Base-by-base conservation (phyloP, 2,888 invertebrate genomes). In the Physocephala rufipes region DNA sequence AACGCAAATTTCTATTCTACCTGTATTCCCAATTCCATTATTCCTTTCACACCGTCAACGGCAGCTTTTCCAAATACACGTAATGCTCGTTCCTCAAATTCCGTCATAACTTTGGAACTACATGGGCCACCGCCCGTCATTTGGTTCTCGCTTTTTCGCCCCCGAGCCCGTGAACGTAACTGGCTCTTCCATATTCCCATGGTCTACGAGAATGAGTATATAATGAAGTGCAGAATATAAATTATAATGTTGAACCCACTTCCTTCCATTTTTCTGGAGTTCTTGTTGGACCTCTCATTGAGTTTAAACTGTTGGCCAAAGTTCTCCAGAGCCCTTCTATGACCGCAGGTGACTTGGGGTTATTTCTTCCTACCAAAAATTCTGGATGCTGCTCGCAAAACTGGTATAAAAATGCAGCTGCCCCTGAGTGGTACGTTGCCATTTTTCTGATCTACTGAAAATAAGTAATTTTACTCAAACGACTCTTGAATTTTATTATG, bases 201-300 rank as follows among this genome's bases (percentile, higher is more conserved):
- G 15, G 49, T 49, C 49, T 49, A n/a, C 16, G 12, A 49, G 16
- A 49, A 15, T 15, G 5, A 19, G 5, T 49, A 49, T 19, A 49
- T 3, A 3, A n/a, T 49, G 5, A 49, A 15, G 16, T 49, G 19
- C 15, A 15, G 49, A 49, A n/a, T 2, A n/a, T 49, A 49, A 49
- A 49, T 15, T n/a, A n/a, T 49, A 49, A n/a, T 19, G 2, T n/a
- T 49, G 16, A 15, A 49, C 16, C 16, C 16, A 5, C 49, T n/a
- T 19, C 49, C 16, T 49, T 49, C 19, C 36, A 36, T 36, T 36
- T 36, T 9, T 4, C 49, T 19, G n/a, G 19, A 49, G 49, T 49
- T 19, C 49, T 49, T n/a, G 12, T 49, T 49, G 49, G 49, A 49
- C 49, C 49, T 49, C n/a, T 49, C 49, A n/a, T 49, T 15, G 49